phyloP scores from a whole-genome alignment of 2,797 vertebrate species.

The Muscicapa striata region DNA sequence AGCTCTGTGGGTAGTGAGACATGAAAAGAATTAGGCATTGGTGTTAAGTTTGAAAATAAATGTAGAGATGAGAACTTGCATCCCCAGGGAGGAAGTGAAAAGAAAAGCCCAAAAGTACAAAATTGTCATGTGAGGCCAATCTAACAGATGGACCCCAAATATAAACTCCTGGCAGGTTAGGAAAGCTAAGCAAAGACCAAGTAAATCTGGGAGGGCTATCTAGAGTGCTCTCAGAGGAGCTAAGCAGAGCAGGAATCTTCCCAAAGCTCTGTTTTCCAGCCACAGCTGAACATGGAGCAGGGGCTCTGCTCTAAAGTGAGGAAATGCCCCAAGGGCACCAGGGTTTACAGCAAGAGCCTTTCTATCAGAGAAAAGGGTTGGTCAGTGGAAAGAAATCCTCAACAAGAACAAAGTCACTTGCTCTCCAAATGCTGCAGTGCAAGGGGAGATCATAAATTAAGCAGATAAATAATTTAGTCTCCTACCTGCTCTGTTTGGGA shows the following conservation, averaged over 20 bases:
- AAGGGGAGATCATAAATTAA: background rate
- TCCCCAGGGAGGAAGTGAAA: background rate
- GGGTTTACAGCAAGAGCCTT: background rate
- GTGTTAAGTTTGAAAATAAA: background rate
- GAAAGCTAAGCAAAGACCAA: background rate
- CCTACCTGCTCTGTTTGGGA: background rate
- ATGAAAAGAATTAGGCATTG: background rate
- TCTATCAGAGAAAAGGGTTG: background rate
- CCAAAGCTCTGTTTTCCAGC: background rate
- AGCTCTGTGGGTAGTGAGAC: background rate
- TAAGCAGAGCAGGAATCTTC: background rate
- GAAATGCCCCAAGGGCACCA: background rate
- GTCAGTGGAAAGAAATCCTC: background rate
- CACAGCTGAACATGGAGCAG: accelerated
- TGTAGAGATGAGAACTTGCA: background rate
- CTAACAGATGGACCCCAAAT: constrained; percentile 28
- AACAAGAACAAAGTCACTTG: background rate
- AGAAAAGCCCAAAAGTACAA: background rate
- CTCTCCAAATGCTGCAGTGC: background rate
- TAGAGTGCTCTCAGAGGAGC: background rate
- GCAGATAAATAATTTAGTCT: background rate
- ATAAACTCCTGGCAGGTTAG: background rate
- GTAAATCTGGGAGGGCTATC: background rate
- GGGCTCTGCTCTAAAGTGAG: background rate
- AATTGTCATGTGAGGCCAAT: background rate